phyloP scores from a whole-genome alignment of 1,140 invertebrate species.

The Tetramorium parvispinum region DNA sequence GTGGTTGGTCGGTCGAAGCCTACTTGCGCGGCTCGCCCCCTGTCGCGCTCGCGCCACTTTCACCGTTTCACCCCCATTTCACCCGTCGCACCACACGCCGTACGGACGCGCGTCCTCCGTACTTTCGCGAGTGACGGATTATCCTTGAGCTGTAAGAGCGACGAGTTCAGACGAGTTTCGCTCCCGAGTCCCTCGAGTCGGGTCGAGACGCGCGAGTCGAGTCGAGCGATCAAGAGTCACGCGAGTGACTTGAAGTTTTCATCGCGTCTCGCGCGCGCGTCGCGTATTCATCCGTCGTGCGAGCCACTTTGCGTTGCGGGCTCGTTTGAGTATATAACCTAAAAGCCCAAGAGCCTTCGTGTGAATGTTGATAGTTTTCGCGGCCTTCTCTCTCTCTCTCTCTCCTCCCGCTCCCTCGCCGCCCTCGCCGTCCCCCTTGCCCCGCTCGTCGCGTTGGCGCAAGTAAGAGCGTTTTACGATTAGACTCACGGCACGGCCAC shows the following conservation, averaged over 20 bases:
- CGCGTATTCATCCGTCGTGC: neutral
- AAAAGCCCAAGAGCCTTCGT: conserved; percentile 60
- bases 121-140: no score
- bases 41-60: no score
- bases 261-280: conserved; percentile 22
- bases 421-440: neutral
- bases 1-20: neutral
- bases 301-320: neutral
- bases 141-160: no score
- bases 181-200: no score
- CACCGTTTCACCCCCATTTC: no score
- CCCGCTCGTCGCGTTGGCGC: neutral
- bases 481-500: no score
- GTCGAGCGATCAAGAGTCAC: neutral
- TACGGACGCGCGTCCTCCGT: neutral
- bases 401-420: neutral
- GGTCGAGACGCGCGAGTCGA: no score
- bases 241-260: neutral
- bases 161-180: no score
- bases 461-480: no score
- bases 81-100: no score
- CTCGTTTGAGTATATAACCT: conserved; percentile 75
- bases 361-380: conserved; percentile 73
- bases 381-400: neutral
- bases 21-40: no score